A percentile compares a stretch with the other conserved stretches of the same genome.
phyloP scores from a whole-genome alignment of 2,888 invertebrate genomes.

The Itoplectis maculator region DNA sequence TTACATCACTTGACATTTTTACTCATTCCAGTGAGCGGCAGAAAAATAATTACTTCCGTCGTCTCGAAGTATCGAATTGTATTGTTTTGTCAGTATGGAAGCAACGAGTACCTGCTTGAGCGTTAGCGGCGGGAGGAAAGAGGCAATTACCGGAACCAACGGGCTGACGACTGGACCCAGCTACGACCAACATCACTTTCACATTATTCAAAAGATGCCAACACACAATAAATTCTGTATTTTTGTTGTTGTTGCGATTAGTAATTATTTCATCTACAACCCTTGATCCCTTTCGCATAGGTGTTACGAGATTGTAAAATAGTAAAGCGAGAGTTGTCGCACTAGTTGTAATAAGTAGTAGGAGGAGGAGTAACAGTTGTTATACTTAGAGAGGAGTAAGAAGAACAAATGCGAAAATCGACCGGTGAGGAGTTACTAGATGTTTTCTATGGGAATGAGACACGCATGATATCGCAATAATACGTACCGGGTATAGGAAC shows the following conservation, averaged over 20 bases:
- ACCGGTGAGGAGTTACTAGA: slow-evolving; percentile 47
- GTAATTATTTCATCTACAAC: slow-evolving; percentile 48
- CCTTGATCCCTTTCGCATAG: slow-evolving; percentile 63
- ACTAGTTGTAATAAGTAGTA: slow-evolving; percentile 25
- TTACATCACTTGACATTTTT: background rate
- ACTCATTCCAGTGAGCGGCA: background rate
- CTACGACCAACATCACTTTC: slow-evolving; percentile 80
- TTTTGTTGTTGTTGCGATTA: slow-evolving; percentile 22
- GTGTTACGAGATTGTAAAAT: slow-evolving; percentile 35
- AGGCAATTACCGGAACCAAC: slow-evolving; percentile 82
- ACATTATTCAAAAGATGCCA: slow-evolving; percentile 71
- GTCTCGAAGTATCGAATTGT: slow-evolving; percentile 31
- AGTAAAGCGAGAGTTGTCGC: slow-evolving; percentile 49
- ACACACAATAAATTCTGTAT: slow-evolving; percentile 12
- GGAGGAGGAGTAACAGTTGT: slow-evolving; percentile 18
- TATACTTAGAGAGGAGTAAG: slow-evolving; percentile 33
- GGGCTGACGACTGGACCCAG: slow-evolving; percentile 83
- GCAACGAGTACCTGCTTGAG: slow-evolving; percentile 81
- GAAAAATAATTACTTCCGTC: slow-evolving; percentile 13
- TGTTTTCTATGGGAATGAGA: slow-evolving; percentile 18
- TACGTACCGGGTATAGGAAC: slow-evolving; percentile 87
- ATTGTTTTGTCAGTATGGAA: slow-evolving; percentile 71
- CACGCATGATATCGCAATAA: slow-evolving; percentile 27
- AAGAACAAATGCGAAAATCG: slow-evolving; percentile 57
- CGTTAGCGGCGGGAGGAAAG: slow-evolving; percentile 82